Evolutionary conservation across 2,888 invertebrate genomes (phyloP).

Genomic region (Leptinotarsa juncta): DNA sequence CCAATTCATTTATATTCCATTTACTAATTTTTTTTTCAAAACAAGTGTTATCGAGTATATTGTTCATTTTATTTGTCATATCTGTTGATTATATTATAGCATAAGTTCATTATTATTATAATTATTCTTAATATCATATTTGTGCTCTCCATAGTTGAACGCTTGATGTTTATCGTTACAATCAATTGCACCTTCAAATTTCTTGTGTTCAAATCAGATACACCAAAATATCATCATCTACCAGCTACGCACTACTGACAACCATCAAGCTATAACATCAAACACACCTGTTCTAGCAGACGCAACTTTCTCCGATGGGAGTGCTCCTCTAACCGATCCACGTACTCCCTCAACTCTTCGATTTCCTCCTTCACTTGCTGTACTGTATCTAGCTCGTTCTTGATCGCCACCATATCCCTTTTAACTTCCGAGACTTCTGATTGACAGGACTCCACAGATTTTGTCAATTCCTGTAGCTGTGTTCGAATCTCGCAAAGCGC

Average conservation of each 20-base stretch:
- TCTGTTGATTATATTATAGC: no score
- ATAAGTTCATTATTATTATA: no score
- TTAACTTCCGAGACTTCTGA: constrained; percentile 94
- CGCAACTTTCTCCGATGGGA: constrained; percentile 90
- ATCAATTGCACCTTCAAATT: no score
- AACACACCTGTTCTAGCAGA: constrained; percentile 87
- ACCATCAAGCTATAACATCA: not conserved
- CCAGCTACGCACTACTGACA: not conserved
- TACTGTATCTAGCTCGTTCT: constrained; percentile 92
- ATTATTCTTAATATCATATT: no score
- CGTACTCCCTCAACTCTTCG: constrained; percentile 91
- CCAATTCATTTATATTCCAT: no score
- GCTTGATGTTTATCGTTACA: no score
- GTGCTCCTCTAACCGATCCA: constrained; percentile 91
- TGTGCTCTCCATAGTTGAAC: no score
- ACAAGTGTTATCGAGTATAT: no score
- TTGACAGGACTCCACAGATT: constrained; percentile 94
- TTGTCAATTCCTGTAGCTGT: constrained; percentile 92
- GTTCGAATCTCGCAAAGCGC: constrained; percentile 93
- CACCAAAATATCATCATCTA: not conserved
- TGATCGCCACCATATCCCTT: constrained; percentile 95
- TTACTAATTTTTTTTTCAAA: no score
- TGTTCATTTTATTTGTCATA: no score
- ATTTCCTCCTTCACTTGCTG: constrained; percentile 96
- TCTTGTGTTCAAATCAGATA: no score